phyloP scores from a whole-genome alignment of 2,888 invertebrate genomes.

The Hirtodrosophila trivittata region DNA sequence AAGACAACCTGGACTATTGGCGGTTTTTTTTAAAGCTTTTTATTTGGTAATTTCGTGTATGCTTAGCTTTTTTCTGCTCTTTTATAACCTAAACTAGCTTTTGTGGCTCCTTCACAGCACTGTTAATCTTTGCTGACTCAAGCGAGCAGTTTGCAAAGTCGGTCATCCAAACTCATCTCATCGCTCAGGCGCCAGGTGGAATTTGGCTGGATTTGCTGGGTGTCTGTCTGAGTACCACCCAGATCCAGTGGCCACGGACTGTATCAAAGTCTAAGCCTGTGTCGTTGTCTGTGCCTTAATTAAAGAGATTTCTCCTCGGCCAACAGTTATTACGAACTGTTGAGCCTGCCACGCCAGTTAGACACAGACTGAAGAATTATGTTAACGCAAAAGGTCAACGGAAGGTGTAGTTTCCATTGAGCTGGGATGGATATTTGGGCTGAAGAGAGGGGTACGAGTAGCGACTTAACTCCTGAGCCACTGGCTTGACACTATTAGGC shows the following conservation, averaged over 20 bases:
- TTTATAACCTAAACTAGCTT: too few species aligned
- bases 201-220: background rate
- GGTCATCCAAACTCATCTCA: background rate
- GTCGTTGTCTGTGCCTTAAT: slow-evolving; percentile 40
- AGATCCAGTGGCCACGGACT: background rate
- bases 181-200: too few species aligned
- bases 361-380: slow-evolving; percentile 3
- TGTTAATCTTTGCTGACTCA: background rate
- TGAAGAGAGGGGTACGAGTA: background rate
- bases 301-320: slow-evolving; percentile 41
- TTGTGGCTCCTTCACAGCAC: background rate
- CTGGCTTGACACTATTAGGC: background rate
- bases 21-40: too few species aligned
- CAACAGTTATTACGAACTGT: slow-evolving; percentile 3
- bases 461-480: background rate
- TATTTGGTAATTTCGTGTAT: too few species aligned
- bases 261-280: background rate
- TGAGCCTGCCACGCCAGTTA: slow-evolving; percentile 8
- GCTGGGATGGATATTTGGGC: slow-evolving; percentile 1
- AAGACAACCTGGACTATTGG: too few species aligned
- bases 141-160: background rate
- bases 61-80: background rate
- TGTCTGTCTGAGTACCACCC: background rate
- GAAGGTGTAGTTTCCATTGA: background rate
- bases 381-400: background rate